Evolutionary conservation across 2,888 invertebrate species (phyloP), one percentile per base, ranked within the genome.

Genomic region (Mechanitis messenoides): DNA sequence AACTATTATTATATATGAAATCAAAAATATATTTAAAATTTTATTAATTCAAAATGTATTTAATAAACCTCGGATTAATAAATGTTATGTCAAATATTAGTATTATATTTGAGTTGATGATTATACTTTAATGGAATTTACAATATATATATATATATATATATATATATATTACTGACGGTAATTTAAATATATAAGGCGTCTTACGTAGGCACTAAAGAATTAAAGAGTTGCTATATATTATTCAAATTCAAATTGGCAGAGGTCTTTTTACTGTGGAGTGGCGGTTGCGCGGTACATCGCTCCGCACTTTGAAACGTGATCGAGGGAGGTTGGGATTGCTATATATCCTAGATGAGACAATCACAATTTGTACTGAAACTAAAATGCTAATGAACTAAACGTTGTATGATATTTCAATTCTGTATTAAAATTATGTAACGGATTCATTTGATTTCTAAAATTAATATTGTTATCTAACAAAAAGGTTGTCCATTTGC

Each of bases 221-320:
- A 82, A 83, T 81, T 81, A 82, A 85, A 84, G 81, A 84, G 80
- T 81, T 78, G 77, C 77, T 76, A 82, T 86, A 85, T 84, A 85
- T 87, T 86, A 87, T 87, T 86, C 82, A 85, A 87, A 86, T 85
- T 76, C 80, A 77, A 80, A 81, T 77, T 76, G 77, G 79, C 74
- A 78, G 80, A 64, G 66, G 78, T 83, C 83, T 86, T 88, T 89
- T 87, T 84, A 80, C 81, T 80, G 79, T 76, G 77, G 81, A 85
- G 85, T 82, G 81, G 85, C 75, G 87, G 87, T 84, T 80, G 82
- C 80, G 82, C 77, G 81, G 80, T 84, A 89, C 89, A 88, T 76
- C 86, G 84, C 84, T 87, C 87, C 84, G 89, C 89, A 88, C 88
- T 89, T 83, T 81, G 79, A 79, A 71, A 86, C 87, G 85, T 87